Conservation (phyloP, 2,797 vertebrate genomes). For the Neostethus bicornis region DNA sequence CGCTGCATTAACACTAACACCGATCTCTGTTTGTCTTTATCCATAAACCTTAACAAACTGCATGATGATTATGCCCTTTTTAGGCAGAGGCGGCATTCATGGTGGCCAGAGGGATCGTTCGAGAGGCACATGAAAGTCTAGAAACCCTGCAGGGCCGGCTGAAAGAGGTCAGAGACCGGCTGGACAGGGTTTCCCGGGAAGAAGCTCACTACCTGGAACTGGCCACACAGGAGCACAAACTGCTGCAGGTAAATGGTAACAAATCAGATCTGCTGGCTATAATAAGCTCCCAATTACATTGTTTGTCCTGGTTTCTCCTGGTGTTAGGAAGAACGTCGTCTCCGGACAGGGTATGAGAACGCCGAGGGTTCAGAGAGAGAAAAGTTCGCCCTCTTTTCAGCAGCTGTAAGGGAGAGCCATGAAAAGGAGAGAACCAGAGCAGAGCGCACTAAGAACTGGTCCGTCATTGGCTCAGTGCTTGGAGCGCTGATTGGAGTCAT, state of each 20-base stretch:
- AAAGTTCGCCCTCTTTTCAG: constrained; percentile 92
- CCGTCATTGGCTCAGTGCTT: constrained; percentile 91
- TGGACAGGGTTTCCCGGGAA: constrained; percentile 94
- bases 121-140: constrained; percentile 85
- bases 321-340: constrained; percentile 91
- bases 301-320: neutral
- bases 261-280: neutral
- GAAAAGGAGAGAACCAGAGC: constrained; percentile 94
- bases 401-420: constrained; percentile 90
- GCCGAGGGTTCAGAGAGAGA: constrained; percentile 90
- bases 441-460: constrained; percentile 98
- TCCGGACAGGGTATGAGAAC: constrained; percentile 80
- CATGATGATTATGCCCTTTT: constrained; percentile 9
- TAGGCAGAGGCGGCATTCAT: constrained; percentile 95
- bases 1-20: no score
- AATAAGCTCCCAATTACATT: neutral
- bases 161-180: constrained; percentile 92
- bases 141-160: constrained; percentile 87
- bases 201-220: constrained; percentile 94
- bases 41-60: neutral
- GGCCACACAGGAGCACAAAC: constrained; percentile 92
- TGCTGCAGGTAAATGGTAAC: constrained; percentile 87
- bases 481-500: constrained; percentile 95
- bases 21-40: no score
- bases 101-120: constrained; percentile 93